Base-by-base conservation (phyloP, 2,888 invertebrate species). In the Alsophila aescularia region DNA sequence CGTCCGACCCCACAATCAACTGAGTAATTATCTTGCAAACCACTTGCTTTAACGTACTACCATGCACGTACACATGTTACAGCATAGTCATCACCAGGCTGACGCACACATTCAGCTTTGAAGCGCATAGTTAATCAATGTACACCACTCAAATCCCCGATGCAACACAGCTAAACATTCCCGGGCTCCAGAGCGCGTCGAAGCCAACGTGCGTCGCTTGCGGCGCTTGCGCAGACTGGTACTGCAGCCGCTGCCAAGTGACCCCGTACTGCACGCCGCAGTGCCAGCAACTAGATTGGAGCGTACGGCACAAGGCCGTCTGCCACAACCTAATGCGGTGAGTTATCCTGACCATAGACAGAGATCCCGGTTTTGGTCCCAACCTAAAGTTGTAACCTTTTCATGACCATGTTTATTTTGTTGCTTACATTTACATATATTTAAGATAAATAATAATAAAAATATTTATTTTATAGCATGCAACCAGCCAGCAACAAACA, bases 251-350 rank as follows among this genome's bases (percentile, higher is more conserved):
- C 0, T 90, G 90, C 66, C 79, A 75, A 14, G 67, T 87, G 44
- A 81, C 87, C 35, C 88, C 88, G 0, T 90, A 89, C 80, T 90
- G 90, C 73, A 70, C 77, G 31, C 16, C 47, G 42, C 36, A 21
- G 0, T 90, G 90, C 66, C 90, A 90, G 77, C 60, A 73, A 0
- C 59, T 62, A 0, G 89, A 90, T 69, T 89, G 89, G 89, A 5
- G 13, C 0, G 68, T 60, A 2, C 56, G 89, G 5, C 90, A 89
- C 37, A 64, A 58, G 29, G 52, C 69, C 7, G 82, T 86, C 1
- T 89, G 87, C 58, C 87, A 87, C 37, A 88, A 88, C 50, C 67
- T 87, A 0, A 77, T 77, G 1, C 69, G 81, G 87, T 86, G 12
- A 80, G 77, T 29, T 9, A 8, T 15, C 15, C 8, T 13, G 7